Base-by-base conservation (phyloP, 2,888 invertebrate species). In the Thymelicus lineola region DNA sequence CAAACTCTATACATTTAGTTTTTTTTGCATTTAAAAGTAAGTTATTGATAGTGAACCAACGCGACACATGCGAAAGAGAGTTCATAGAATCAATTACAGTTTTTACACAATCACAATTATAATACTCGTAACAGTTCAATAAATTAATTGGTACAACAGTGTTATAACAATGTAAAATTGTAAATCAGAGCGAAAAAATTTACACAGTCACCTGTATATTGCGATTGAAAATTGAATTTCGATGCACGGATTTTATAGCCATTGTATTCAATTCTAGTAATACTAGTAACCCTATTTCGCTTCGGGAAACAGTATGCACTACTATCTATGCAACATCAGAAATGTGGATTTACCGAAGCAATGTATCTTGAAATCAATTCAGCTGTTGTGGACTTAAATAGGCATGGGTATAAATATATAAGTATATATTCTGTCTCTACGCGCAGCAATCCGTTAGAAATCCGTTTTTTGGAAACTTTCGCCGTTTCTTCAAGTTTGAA, bases 251-350 rank as follows among this genome's bases (percentile, higher is more conserved):
- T 17, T 50, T 50, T 17, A 50, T 50, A 50, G 7, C 15, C 15
- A 50, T 17, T 50, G 48, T 12, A 50, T 50, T 50, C 48, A 50
- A 50, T 15, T 50, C 48, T 15, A 50, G 17, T 42, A 50, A 50
- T 50, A 50, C 15, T 50, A 50, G 48, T 7, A 50, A 50, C 42
- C 42, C 42, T 42, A 50, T 12, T 50, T 17, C 48, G 17, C 15
- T 50, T 50, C 15, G 17, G 48, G 17, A 50, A 50, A 50, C 48
- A 17, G 48, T 50, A 2, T 17, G 48, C 42, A 42, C 10, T 42
- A 42, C 10, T 42, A 42, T 42, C 10, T 42, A 42, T 42, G 42
- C 42, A 42, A 12, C 42, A 42, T 10, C 42, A 12, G 42, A 12
- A 42, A 12, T 42, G 42, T 42, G 42, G 10, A 42, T 42, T 42